Conservation (phyloP, 2,888 invertebrate species). For the Thysanoteuthis rhombus region DNA sequence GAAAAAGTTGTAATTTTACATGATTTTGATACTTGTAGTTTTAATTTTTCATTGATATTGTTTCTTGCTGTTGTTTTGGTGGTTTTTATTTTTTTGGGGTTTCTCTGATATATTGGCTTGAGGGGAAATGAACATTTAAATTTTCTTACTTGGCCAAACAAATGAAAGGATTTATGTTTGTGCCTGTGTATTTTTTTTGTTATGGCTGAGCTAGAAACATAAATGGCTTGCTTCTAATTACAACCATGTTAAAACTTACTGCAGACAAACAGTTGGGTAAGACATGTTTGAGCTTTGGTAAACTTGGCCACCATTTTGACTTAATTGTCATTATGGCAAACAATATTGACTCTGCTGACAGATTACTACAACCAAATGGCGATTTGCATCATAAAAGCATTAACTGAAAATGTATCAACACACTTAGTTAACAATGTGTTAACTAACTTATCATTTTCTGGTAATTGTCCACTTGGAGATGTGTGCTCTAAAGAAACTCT, state of each 20-base stretch:
- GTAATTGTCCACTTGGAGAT: neutral
- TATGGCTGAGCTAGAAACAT: neutral
- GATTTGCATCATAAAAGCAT: neutral
- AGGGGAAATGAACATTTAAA: neutral
- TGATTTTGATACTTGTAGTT: neutral
- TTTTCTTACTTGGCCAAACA: neutral
- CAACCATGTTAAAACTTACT: neutral
- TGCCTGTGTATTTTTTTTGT: neutral
- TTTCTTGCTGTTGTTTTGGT: slow-evolving; percentile 12
- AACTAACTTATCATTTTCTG: neutral
- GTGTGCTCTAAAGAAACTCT: neutral
- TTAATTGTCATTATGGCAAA: too few species aligned
- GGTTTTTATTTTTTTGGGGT: neutral
- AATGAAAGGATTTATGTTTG: neutral
- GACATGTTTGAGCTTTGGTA: neutral
- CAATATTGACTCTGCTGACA: neutral
- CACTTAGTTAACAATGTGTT: neutral
- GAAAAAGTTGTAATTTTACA: neutral
- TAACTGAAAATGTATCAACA: neutral
- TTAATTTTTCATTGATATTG: neutral
- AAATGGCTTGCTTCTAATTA: neutral
- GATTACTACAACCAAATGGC: neutral
- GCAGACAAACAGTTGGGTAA: neutral
- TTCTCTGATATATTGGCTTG: neutral
- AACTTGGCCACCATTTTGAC: neutral